Evolutionary conservation across 2,797 vertebrate genomes (phyloP), one percentile per base, ranked within the genome.

Genomic region (Sebastes miniatus): DNA sequence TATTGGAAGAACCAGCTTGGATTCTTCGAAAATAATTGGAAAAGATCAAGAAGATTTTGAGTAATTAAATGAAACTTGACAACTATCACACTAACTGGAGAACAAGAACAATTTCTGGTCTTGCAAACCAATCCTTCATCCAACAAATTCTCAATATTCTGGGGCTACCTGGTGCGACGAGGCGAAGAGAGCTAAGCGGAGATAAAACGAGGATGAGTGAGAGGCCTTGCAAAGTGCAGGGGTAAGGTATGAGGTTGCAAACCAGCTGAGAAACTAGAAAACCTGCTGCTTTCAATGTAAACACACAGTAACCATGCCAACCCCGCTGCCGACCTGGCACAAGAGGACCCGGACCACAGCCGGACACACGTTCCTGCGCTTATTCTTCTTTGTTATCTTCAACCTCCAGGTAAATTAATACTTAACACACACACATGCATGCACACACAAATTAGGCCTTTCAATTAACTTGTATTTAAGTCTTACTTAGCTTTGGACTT

Each of bases 381-480:
- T 76, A 4, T 69, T 95, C 43, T 39, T 91, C 76, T 72, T 92
- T 2, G 47, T 69, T 2, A 29, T 83, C 64, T 52, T 72, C 87
- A 71, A 27, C 69, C 64, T 83, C 4, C 93, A 94, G 95, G 96
- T 96, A 93, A 90, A 83, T 69, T 0, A 11, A 50, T 18, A 36
- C 25, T 63, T 16, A 25, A 58, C 1, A 5, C 22, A 64, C 14
- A 64, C 47, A 27, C 2, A 18, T 18, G 3, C 22, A 47, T 5
- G 39, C 18, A 43, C 34, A 57, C n/a, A 7, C 32, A 12, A 56
- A 39, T 13, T 8, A 32, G 47, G 22, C 18, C n/a, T 65, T 20
- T 69, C 1, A 29, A 8, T 16, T 2, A 4, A 61, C 13, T 62
- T 5, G 18, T 10, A 50, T 27, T 58, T 13, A 47, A 24, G 24